Base-by-base conservation (phyloP, 2,113 vertebrate genomes). In the Gymnogyps californianus region DNA sequence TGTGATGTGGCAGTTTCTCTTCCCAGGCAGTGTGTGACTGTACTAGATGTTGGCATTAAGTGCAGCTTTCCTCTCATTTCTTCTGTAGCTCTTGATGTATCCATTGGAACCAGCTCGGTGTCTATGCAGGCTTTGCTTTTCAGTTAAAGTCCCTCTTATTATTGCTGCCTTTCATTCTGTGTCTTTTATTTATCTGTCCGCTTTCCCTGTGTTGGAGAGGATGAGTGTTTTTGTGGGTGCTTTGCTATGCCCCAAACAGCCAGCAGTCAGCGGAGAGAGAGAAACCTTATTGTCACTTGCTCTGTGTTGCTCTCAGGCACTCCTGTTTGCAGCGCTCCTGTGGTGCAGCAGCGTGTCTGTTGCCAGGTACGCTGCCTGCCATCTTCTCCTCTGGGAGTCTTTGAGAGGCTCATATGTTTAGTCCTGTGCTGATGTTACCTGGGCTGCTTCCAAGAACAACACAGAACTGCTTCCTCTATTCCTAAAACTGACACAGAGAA, bases 381-480 rank as follows among this genome's bases (percentile, higher is more conserved):
- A 47, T 96, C 86, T 93, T 97, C 91, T 87, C 88, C 65, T 93
- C 84, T 87, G 80, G 87, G 91, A 96, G 86, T 47, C 88, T 95
- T 80, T 91, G 51, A 72, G 87, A 70, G 78, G 55, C 40, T 95
- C 75, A 54, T 88, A 1, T 82, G 75, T 94, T 96, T 87, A 94
- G 90, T 83, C 81, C 93, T 92, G 49, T 64, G 75, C 93, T 96
- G 94, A 92, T 96, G 83, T 93, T 96, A 97, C 94, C 93, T 97
- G 97, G 94, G 94, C 65, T 84, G 69, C 77, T 84, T 96, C 96
- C 95, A 96, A 96, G 87, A 95, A 71, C 93, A 93, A 32, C 57
- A 78, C 32, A 72, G 85, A 90, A 58, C 89, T 38, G 61, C 92
- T 96, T 96, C 94, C 90, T 93, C 67, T 92, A 34, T 83, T 96